Conservation (phyloP, 2,888 invertebrate species). For the Mythimna ferrago region DNA sequence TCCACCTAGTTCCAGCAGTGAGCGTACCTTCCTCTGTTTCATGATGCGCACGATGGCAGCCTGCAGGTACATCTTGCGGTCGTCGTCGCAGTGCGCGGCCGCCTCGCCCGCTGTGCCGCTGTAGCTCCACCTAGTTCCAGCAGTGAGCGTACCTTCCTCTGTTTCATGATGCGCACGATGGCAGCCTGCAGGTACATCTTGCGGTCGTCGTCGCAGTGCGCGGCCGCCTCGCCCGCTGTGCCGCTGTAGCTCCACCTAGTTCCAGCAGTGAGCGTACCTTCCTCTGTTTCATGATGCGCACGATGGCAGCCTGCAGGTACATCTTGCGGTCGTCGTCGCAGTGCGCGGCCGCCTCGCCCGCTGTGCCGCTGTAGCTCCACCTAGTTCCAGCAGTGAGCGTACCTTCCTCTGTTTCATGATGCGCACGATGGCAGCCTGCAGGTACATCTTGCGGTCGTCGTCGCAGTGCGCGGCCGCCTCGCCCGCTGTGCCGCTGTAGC, state of each 20-base stretch:
- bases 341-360: slow-evolving; percentile 93
- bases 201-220: slow-evolving; percentile 97
- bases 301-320: slow-evolving; percentile 98
- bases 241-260: slow-evolving; percentile 1
- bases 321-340: slow-evolving; percentile 98
- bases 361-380: background rate
- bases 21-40: slow-evolving; percentile 95
- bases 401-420: slow-evolving; percentile 98
- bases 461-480: slow-evolving; percentile 95
- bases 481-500: slow-evolving; percentile 67
- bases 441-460: slow-evolving; percentile 98
- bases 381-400: background rate
- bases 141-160: slow-evolving; percentile 92
- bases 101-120: slow-evolving; percentile 87
- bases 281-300: slow-evolving; percentile 98
- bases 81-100: slow-evolving; percentile 96
- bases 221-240: slow-evolving; percentile 91
- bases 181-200: slow-evolving; percentile 98
- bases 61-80: slow-evolving; percentile 98
- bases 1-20: background rate
- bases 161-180: slow-evolving; percentile 98
- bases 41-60: slow-evolving; percentile 98
- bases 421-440: slow-evolving; percentile 98
- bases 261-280: slow-evolving; percentile 89
- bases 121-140: background rate